Evolutionary conservation across 2,113 vertebrate genomes (phyloP), one percentile per base, ranked within the genome.

Genomic region (Triplophysa dalaica): DNA sequence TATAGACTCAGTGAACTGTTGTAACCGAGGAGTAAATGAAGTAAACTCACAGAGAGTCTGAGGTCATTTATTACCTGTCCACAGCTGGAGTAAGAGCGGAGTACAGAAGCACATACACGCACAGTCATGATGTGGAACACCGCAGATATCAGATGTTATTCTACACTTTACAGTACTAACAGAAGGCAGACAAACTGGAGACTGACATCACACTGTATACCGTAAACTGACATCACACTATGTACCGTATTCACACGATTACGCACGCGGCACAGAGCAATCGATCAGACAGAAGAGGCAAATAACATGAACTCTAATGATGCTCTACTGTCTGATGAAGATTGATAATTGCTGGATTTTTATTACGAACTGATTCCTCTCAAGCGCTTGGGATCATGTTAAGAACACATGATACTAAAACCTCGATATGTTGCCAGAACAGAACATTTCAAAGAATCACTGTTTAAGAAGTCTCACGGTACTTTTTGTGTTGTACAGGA

Each of bases 171-270:
- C 61, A n/a, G 4, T 2, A 33, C 29, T 17, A 62, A 68, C 29
- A 1, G 24, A 29, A 26, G 6, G 14, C 1, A 43, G 14, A 4
- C 2, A n/a, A 45, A 56, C 58, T 21, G 56, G 24, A n/a, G 2
- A 26, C 13, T 12, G 29, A 29, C 9, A 7, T 13, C 14, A 29
- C 16, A 10, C 22, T 38, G 0, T 29, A 29, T 83, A 75, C 85
- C 75, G 56, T 24, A n/a, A 3, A 26, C 13, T 12, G 29, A 29
- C 9, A 7, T 13, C 14, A 29, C 16, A 10, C 22, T 38, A 4
- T 29, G 4, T 83, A 75, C 85, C 75, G 64, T 84, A 81, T 73
- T 81, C 17, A 77, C 82, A 2, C 61, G 12, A 38, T 11, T 16
- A 64, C 43, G 52, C 11, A 4, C 22, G 26, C 12, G 22, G 14